phyloP scores from a whole-genome alignment of 2,113 vertebrate genomes.

The Scopus umbretta region DNA sequence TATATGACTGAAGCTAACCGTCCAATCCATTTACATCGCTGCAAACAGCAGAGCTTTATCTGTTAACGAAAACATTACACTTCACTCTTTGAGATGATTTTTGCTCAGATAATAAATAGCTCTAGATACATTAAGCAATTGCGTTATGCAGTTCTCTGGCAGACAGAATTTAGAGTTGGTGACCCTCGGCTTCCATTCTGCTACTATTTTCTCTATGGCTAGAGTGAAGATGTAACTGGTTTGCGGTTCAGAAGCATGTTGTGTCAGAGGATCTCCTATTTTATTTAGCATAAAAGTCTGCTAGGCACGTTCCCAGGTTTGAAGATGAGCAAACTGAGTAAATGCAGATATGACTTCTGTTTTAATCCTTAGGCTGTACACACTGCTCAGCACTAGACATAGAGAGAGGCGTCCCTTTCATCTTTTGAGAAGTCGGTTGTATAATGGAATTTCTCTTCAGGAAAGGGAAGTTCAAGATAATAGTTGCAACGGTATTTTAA shows the following conservation, averaged over 20 bases:
- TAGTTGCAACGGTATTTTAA: neutral
- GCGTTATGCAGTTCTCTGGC: neutral
- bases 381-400: accelerated
- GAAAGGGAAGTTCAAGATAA: neutral
- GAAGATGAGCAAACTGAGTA: neutral
- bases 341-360: neutral
- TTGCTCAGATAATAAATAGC: constrained; percentile 7
- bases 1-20: constrained; percentile 56
- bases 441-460: neutral
- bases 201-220: neutral
- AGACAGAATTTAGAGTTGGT: neutral
- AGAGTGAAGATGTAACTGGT: neutral
- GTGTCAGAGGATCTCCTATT: neutral
- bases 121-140: constrained; percentile 2
- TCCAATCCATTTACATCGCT: constrained; percentile 17
- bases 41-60: neutral
- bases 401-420: no score
- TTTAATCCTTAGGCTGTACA: neutral
- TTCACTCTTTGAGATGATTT: constrained; percentile 13
- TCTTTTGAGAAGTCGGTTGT: neutral
- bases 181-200: neutral
- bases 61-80: neutral
- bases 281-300: neutral
- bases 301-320: neutral
- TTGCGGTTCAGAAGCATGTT: neutral